A percentile compares a stretch with the other conserved stretches of the same genome.
Evolutionary conservation across 2,888 invertebrate genomes (phyloP).

Genomic region (Agonum fuliginosum): DNA sequence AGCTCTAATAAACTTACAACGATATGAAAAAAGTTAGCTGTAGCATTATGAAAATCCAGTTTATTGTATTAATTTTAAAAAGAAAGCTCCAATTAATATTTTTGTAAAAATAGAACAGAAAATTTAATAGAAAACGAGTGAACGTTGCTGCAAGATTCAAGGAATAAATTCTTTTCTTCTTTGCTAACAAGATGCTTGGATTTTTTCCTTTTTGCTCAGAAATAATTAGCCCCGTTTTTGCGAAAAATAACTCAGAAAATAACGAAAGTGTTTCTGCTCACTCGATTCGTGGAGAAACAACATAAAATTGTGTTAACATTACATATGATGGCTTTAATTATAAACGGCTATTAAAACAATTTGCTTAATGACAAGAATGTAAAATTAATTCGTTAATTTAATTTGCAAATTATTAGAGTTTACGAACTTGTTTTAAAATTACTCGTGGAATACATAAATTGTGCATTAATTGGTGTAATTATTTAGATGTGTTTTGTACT

Average conservation of each 20-base stretch:
- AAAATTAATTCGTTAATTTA: slow-evolving; percentile 22
- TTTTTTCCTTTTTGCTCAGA: background rate
- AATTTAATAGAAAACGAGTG: too few species aligned
- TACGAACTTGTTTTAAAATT: background rate
- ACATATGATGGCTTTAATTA: slow-evolving; percentile 5
- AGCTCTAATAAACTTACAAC: too few species aligned
- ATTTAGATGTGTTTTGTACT: slow-evolving; percentile 17
- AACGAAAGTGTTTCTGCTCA: slow-evolving; percentile 3
- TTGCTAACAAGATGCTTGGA: too few species aligned
- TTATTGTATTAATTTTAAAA: too few species aligned
- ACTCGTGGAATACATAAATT: background rate
- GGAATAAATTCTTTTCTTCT: too few species aligned
- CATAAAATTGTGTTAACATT: background rate
- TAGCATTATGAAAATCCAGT: too few species aligned
- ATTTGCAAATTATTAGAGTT: slow-evolving; percentile 19
- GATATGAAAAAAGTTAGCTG: too few species aligned
- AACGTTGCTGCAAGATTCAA: too few species aligned
- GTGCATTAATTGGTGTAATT: slow-evolving; percentile 11
- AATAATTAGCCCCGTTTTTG: background rate
- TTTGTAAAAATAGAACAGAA: too few species aligned
- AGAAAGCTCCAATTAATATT: too few species aligned
- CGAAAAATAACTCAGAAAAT: too few species aligned
- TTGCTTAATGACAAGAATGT: background rate
- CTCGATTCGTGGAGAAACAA: background rate
- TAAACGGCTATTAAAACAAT: background rate